A percentile compares a stretch with the other conserved stretches of the same genome.
Conservation (phyloP, 2,113 vertebrate genomes). For the Lonchura striata region DNA sequence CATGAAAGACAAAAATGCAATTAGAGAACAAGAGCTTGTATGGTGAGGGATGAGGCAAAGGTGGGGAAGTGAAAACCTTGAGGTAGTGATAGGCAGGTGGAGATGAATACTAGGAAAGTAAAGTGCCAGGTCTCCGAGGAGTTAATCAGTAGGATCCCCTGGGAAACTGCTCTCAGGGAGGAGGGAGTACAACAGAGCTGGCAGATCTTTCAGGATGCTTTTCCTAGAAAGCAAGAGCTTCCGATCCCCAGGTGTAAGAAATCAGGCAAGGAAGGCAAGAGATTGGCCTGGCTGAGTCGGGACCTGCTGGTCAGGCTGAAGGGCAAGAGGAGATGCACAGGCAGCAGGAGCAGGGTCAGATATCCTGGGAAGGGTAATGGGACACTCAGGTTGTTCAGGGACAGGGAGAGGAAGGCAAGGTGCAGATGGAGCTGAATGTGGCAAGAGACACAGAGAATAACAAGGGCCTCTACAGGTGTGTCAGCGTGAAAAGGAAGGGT, state of each 20-base stretch:
- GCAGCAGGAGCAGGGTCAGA: not conserved
- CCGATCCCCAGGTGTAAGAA: not conserved
- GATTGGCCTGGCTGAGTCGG: not conserved
- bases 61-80: not conserved
- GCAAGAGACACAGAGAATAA: not conserved
- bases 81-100: constrained; percentile 37
- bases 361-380: not conserved
- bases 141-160: not conserved
- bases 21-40: not conserved
- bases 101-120: not conserved
- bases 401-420: not conserved
- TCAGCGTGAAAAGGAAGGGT: not conserved
- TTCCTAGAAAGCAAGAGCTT: not conserved
- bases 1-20: not conserved
- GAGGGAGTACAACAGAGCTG: not conserved
- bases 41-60: not conserved
- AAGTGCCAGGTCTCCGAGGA: not conserved
- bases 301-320: not conserved
- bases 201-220: not conserved
- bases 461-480: not conserved
- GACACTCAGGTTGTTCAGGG: not conserved
- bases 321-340: not conserved
- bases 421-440: not conserved
- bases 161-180: not conserved
- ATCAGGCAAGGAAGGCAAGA: not conserved